Base-by-base conservation (phyloP, 2,797 vertebrate species). In the Amniataba percoides region DNA sequence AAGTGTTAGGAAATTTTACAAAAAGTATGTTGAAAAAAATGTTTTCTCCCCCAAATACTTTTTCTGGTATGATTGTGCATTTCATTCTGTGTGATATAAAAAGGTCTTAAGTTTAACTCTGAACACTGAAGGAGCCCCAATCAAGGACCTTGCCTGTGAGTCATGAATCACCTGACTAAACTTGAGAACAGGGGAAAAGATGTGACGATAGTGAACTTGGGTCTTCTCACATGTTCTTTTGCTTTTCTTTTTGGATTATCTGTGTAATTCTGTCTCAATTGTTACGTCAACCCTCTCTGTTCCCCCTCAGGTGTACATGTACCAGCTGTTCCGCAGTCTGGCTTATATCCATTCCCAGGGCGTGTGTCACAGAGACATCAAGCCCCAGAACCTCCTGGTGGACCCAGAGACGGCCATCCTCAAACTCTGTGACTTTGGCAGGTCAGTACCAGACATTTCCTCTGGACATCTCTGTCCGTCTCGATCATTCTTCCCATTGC, bases 311-410 rank as follows among this genome's bases (percentile, higher is more conserved):
- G 96, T 97, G 85, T 97, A 97, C 89, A 97, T 97, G 96, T 97
- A 97, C 93, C 97, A 97, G 95, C 95, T 97, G 80, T 97, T 98
- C 93, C 96, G 97, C 91, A 98, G 97, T 90, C 91, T 98, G 93
- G 97, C 97, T 84, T 98, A 98, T 95, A 98, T 98, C 93, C 97
- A 98, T 96, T 98, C 97, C 95, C 97, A 98, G 94, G 97, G 97
- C 0, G 97, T 98, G 82, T 98, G 97, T 93, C 97, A 98, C 93
- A 94, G 97, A 78, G 97, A 98, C 93, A 98, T 98, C 92, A 98
- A 98, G 90, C 97, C 97, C 80, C 97, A 98, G 94, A 98, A 98
- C 88, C 95, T 98, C 78, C 94, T 98, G 94, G 97, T 98, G 91
- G 97, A 98, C 89, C 97, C 97, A 0, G 97, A 98, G 90, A 97